Evolutionary conservation across 2,797 vertebrate genomes (phyloP).

Genomic region (Pangasius sanitwongsei): DNA sequence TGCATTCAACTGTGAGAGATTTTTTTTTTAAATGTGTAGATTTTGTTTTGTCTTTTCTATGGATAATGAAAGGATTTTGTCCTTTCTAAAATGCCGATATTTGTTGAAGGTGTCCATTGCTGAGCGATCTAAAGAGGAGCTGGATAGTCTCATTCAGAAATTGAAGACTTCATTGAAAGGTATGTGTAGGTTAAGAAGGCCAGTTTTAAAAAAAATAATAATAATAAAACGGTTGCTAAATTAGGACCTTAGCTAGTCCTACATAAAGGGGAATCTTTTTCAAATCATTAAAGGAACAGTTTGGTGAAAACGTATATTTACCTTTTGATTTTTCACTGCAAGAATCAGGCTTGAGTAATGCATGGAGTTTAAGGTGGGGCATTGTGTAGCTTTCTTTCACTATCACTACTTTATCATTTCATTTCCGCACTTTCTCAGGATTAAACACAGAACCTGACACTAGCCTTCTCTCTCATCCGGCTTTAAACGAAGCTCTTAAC

Average conservation of each 20-base stretch:
- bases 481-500: slow-evolving; percentile 79
- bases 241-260: neutral
- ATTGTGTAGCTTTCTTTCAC: neutral
- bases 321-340: neutral
- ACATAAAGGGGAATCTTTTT: neutral
- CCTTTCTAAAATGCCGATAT: neutral
- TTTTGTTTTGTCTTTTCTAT: neutral
- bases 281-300: neutral
- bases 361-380: neutral
- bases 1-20: neutral
- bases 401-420: neutral
- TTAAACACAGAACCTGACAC: slow-evolving; percentile 74
- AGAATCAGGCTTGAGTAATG: neutral
- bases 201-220: neutral
- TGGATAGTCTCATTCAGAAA: slow-evolving; percentile 80
- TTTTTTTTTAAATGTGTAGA: neutral
- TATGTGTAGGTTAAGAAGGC: slow-evolving; percentile 61
- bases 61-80: neutral
- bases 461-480: slow-evolving; percentile 78
- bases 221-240: neutral
- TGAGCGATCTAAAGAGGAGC: slow-evolving; percentile 76
- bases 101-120: slow-evolving; percentile 78
- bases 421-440: slow-evolving; percentile 67
- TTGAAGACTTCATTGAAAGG: slow-evolving; percentile 79
- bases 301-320: neutral